These are phyloP conservation scores for Microcebus ravelobensis DNA, from an alignment of 2,113 vertebrate species.

Conservation along the genomic window DNA sequence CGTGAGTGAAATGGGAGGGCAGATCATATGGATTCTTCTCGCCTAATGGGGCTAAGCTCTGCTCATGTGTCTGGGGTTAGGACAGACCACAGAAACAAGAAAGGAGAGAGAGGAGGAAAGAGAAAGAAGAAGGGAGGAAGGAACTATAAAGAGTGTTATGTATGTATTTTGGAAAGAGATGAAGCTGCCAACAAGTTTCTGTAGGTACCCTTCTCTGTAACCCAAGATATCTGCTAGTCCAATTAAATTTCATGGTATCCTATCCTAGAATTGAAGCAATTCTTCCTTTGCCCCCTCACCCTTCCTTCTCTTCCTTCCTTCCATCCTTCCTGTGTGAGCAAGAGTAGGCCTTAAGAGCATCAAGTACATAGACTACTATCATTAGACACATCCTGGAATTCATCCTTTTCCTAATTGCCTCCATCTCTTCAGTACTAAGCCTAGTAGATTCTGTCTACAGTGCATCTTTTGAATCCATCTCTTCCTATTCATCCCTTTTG, in stretches of 20 bases:
- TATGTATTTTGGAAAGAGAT: neutral
- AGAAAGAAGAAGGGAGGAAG: neutral
- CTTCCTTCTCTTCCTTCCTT: fast-evolving
- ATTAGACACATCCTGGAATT: neutral
- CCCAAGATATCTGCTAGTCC: neutral
- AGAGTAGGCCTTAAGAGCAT: neutral
- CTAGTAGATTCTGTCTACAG: neutral
- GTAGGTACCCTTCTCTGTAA: too few relatives aligned
- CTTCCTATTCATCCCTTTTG: neutral
- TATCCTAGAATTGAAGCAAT: neutral
- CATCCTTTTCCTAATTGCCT: neutral
- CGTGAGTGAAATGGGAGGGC: neutral
- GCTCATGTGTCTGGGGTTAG: neutral
- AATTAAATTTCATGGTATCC: neutral
- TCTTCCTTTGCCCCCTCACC: too few relatives aligned
- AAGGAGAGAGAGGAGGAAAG: fast-evolving
- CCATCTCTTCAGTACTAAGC: neutral
- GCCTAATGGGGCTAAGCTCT: neutral
- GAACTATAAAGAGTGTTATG: neutral
- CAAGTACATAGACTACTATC: fast-evolving
- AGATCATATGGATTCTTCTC: fast-evolving
- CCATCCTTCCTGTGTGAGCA: too few relatives aligned
- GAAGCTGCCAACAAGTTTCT: neutral
- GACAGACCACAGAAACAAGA: neutral
- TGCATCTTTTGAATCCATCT: neutral